phyloP scores from a whole-genome alignment of 2,797 vertebrate species.

The Cheracebus regulus region DNA sequence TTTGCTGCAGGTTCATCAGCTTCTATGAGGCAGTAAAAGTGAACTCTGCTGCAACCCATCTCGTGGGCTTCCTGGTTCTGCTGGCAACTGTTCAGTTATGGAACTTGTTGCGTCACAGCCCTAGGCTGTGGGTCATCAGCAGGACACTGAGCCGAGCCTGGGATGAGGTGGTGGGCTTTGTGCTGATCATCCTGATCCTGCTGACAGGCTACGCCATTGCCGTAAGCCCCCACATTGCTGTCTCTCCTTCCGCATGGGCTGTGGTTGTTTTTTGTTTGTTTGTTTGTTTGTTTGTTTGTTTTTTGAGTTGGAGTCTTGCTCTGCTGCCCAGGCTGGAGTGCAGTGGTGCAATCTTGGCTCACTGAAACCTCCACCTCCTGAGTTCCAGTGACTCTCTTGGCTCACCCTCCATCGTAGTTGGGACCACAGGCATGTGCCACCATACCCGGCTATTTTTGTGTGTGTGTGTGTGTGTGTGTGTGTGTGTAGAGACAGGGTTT shows the following conservation, averaged over 20 bases:
- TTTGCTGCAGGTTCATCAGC: constrained; percentile 71
- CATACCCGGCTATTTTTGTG: too few species aligned
- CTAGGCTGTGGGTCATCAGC: constrained; percentile 66
- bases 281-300: background rate
- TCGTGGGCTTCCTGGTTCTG: constrained; percentile 72
- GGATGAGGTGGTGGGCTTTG: constrained; percentile 71
- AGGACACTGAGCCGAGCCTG: constrained; percentile 71
- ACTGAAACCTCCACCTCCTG: too few species aligned
- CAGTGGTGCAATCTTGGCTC: too few species aligned
- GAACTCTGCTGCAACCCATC: constrained; percentile 53
- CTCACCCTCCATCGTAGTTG: too few species aligned
- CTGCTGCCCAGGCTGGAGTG: too few species aligned
- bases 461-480: too few species aligned
- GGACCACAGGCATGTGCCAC: too few species aligned
- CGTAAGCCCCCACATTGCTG: constrained; percentile 39
- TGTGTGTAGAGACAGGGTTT: too few species aligned
- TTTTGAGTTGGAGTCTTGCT: too few species aligned
- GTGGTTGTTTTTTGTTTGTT: background rate
- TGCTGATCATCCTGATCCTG: constrained; percentile 70
- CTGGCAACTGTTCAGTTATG: constrained; percentile 75
- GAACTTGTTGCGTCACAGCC: constrained; percentile 61
- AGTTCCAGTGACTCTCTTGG: too few species aligned
- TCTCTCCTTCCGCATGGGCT: background rate
- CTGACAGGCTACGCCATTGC: constrained; percentile 71
- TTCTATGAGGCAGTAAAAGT: constrained; percentile 59